These are phyloP conservation scores for Dicranocentrus wangi DNA, from an alignment of 2,888 invertebrate genomes.

Conservation along the genomic window DNA sequence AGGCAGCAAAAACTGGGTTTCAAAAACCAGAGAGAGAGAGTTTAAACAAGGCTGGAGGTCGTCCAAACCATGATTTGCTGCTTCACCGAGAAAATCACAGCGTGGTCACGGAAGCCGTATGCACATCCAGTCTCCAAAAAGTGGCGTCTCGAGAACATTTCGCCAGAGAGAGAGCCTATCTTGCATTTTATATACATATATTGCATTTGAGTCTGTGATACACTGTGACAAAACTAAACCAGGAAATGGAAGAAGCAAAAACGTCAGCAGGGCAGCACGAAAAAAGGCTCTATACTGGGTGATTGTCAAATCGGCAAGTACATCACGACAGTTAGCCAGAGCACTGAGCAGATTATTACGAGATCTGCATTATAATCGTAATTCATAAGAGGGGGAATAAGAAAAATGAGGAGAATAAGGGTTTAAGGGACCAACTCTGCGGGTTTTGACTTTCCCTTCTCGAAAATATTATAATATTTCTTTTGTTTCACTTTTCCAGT, in stretches of 20 bases:
- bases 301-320: no score
- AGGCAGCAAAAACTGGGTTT: constrained; percentile 10
- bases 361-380: constrained; percentile 29
- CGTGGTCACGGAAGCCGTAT: neutral
- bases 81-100: constrained; percentile 13
- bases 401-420: constrained; percentile 23
- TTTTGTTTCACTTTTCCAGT: constrained; percentile 17
- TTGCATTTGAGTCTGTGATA: constrained; percentile 32
- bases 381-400: constrained; percentile 8
- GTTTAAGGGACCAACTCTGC: constrained; percentile 4
- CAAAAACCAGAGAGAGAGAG: constrained; percentile 16
- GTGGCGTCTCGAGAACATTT: neutral
- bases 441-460: neutral
- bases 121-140: neutral
- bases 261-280: constrained; percentile 16
- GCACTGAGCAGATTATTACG: constrained; percentile 31
- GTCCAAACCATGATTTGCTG: constrained; percentile 50
- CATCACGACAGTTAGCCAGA: no score
- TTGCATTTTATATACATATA: no score
- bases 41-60: constrained; percentile 59
- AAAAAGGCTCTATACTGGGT: neutral
- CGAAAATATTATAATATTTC: neutral
- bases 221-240: constrained; percentile 25
- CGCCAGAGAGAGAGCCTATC: constrained; percentile 6
- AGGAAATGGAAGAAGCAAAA: neutral